Percentiles rank a stretch among this genome's conserved stretches.
phyloP scores from a whole-genome alignment of 2,113 vertebrate genomes.

The Eulemur macaco region DNA sequence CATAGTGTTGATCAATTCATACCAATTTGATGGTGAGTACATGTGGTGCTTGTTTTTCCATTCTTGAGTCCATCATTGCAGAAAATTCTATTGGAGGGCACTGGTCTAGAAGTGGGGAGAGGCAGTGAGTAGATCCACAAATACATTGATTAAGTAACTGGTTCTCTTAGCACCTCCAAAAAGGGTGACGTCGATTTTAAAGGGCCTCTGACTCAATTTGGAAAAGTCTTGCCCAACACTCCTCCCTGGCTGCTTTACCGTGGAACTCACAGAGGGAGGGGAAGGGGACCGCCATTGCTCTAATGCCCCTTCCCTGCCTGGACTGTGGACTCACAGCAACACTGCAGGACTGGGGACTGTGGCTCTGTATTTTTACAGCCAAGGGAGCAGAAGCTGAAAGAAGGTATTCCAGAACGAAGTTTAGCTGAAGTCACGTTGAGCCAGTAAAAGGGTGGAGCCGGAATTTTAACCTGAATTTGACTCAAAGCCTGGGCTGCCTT shows the following conservation, averaged over 20 bases:
- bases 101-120: neutral
- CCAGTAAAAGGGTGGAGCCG: neutral
- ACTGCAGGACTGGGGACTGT: neutral
- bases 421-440: neutral
- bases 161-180: neutral
- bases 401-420: neutral
- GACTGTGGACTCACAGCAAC: neutral
- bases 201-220: neutral
- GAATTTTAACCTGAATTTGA: neutral
- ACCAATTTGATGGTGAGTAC: too few species aligned
- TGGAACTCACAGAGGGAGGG: neutral
- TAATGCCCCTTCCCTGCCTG: neutral
- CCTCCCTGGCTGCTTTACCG: neutral
- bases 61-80: neutral
- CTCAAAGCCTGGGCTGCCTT: neutral
- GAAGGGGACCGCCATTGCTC: neutral
- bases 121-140: neutral
- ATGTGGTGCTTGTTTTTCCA: too few species aligned
- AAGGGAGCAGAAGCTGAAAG: neutral
- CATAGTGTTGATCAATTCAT: too few species aligned
- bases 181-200: neutral
- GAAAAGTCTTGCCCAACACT: neutral
- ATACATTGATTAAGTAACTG: neutral
- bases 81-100: neutral
- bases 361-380: neutral